Evolutionary conservation across 2,888 invertebrate genomes (phyloP).

Genomic region (Xylocampa areola): DNA sequence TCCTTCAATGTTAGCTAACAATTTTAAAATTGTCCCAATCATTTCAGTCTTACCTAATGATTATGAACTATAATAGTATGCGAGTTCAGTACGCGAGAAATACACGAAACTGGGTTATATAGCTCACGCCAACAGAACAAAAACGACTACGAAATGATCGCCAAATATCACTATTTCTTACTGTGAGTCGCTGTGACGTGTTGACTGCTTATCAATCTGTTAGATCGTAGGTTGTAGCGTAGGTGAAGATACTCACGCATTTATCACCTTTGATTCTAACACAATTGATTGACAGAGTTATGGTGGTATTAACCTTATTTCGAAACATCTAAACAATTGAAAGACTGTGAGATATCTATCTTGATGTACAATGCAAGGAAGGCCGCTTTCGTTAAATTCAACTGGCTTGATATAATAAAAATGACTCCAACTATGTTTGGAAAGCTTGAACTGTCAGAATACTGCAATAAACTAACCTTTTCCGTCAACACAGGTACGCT

Average conservation of each 20-base stretch:
- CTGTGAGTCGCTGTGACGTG: neutral
- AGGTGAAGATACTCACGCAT: slow-evolving; percentile 13
- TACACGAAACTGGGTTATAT: too few species aligned
- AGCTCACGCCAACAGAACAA: too few species aligned
- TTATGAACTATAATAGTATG: too few species aligned
- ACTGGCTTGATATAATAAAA: too few species aligned
- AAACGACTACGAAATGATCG: neutral
- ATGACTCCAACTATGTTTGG: too few species aligned
- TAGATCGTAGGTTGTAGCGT: slow-evolving; percentile 24
- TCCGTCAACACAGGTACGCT: slow-evolving; percentile 91
- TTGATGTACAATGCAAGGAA: neutral
- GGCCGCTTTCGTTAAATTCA: too few species aligned
- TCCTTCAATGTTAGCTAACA: too few species aligned
- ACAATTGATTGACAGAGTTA: slow-evolving; percentile 12
- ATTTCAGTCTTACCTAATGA: too few species aligned
- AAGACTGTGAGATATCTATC: slow-evolving; percentile 9
- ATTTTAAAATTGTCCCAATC: too few species aligned
- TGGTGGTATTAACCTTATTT: slow-evolving; percentile 6
- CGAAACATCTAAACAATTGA: neutral
- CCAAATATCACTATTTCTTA: neutral
- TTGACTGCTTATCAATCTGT: slow-evolving; percentile 1
- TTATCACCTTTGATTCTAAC: slow-evolving; percentile 7
- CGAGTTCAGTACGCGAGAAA: too few species aligned
- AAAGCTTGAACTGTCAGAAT: neutral
- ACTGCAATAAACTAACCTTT: neutral